Percentiles rank a stretch among this genome's conserved stretches.
phyloP scores from a whole-genome alignment of 2,888 invertebrate genomes.

The Piscicola geometra region DNA sequence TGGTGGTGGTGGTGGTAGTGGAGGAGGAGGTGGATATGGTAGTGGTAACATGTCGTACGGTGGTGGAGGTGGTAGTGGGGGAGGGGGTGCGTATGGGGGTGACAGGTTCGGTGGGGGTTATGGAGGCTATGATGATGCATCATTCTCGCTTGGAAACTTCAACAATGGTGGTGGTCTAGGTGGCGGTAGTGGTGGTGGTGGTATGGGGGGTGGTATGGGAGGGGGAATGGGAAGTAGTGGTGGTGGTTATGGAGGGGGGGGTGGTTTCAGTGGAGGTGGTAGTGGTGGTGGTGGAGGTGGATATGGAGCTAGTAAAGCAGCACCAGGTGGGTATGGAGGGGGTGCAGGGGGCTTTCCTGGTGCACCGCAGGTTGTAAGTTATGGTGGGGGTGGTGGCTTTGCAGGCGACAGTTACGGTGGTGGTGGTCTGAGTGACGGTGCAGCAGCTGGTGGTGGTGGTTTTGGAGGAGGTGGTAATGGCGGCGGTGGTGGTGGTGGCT shows the following conservation, averaged over 20 bases:
- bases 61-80: conserved; percentile 21
- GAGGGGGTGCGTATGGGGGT: background rate
- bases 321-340: background rate
- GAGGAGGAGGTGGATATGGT: background rate
- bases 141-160: background rate
- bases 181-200: conserved; percentile 7
- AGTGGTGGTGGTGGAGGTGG: conserved; percentile 9
- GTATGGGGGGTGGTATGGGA: conserved; percentile 7
- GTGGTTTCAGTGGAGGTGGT: background rate
- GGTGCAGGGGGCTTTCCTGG: background rate
- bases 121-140: conserved; percentile 14
- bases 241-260: conserved; percentile 7
- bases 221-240: background rate
- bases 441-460: conserved; percentile 7
- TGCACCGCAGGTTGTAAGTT: background rate
- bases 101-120: background rate
- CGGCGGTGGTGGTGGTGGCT: background rate
- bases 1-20: conserved; percentile 13
- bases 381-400: conserved; percentile 25
- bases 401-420: background rate
- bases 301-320: background rate
- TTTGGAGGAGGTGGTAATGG: background rate
- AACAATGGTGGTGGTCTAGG: conserved; percentile 12
- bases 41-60: background rate
- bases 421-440: background rate